Conservation (phyloP, 1,140 invertebrate genomes). For the Meloidogyne hapla region DNA sequence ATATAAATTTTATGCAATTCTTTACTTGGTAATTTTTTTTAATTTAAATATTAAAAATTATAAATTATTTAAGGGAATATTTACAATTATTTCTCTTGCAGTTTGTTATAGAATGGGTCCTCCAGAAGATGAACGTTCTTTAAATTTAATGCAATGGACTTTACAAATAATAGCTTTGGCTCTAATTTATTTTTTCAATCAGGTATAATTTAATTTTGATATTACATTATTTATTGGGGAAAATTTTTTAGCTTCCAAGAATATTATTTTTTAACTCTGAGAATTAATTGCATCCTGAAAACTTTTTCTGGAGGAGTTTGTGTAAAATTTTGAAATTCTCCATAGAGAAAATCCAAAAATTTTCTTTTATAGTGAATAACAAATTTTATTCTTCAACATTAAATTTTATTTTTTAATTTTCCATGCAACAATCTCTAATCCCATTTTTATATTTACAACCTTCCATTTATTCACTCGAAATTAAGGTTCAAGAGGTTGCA, state of each 20-base stretch:
- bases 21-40: constrained; percentile 30
- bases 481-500: not conserved
- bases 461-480: no score
- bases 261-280: no score
- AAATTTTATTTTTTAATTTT: constrained; percentile 7
- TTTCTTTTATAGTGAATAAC: no score
- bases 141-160: constrained; percentile 35
- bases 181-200: constrained; percentile 29
- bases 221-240: no score
- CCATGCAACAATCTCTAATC: no score
- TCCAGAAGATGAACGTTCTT: constrained; percentile 26
- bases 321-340: no score
- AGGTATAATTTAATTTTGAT: constrained; percentile 11
- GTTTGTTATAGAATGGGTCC: constrained; percentile 39
- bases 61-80: constrained; percentile 12
- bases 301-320: no score
- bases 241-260: no score
- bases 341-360: no score
- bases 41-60: not conserved
- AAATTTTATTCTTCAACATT: no score
- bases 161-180: constrained; percentile 33
- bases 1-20: constrained; percentile 17
- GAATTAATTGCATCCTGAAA: no score
- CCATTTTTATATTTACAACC: no score
- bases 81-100: constrained; percentile 26